Percentiles rank a stretch among this genome's conserved stretches.
Evolutionary conservation across 2,888 invertebrate species (phyloP).

Genomic region (Argyresthia albistria): DNA sequence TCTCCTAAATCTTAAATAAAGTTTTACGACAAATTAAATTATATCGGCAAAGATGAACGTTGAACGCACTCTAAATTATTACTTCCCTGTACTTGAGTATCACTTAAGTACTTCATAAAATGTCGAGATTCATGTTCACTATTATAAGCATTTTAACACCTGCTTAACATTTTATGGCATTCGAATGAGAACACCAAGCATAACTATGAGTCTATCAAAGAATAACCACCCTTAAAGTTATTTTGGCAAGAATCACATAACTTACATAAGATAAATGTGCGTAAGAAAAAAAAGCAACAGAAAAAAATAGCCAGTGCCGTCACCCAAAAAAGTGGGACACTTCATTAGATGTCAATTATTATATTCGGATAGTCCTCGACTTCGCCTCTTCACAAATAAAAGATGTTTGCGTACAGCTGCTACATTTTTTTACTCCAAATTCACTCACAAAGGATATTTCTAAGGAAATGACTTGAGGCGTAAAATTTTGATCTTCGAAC

Average conservation of each 20-base stretch:
- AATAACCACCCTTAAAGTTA: too few species aligned
- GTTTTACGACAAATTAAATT: too few species aligned
- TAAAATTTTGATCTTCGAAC: constrained; percentile 45
- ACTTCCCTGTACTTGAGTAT: background rate
- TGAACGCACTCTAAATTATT: background rate
- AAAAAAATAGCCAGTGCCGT: background rate
- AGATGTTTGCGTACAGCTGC: constrained; percentile 47
- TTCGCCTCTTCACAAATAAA: constrained; percentile 33
- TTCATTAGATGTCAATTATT: constrained; percentile 61
- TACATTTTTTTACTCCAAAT: constrained; percentile 22
- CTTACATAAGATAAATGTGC: background rate
- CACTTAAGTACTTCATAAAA: background rate
- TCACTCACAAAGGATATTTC: constrained; percentile 6
- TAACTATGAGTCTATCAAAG: too few species aligned
- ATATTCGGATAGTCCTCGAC: constrained; percentile 36
- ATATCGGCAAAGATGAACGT: too few species aligned
- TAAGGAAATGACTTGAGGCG: constrained; percentile 31
- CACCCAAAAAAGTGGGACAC: constrained; percentile 23
- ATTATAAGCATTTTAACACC: background rate
- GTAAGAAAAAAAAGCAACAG: background rate
- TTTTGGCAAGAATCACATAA: too few species aligned
- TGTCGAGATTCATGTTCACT: background rate
- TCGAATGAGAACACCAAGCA: too few species aligned
- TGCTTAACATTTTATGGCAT: background rate
- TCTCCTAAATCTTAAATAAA: too few species aligned